Percentiles rank a stretch among this genome's conserved stretches.
Conservation (phyloP, 37 sponge, comb jelly and placozoan species). For the Cliona cf. orientalis region DNA sequence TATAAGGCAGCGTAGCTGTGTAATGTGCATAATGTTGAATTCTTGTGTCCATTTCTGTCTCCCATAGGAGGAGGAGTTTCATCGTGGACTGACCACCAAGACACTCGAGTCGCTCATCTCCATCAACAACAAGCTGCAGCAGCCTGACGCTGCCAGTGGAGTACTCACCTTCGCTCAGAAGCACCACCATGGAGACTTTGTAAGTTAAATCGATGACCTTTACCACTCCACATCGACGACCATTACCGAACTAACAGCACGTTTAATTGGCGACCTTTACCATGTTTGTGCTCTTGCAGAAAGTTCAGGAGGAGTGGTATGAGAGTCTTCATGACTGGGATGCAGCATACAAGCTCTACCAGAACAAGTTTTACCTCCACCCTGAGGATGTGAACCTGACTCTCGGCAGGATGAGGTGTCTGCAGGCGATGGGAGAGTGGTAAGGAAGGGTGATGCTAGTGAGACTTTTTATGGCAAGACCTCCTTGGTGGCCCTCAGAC, state of each 20-base stretch:
- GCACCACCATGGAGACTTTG: constrained; percentile 70
- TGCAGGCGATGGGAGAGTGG: constrained; percentile 95
- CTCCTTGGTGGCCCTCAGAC: too few species aligned
- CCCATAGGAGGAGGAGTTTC: constrained; percentile 89
- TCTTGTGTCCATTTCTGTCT: too few species aligned
- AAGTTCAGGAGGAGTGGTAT: constrained; percentile 93
- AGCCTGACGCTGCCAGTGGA: constrained; percentile 93
- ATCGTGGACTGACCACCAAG: constrained; percentile 76
- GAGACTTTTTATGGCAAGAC: too few species aligned
- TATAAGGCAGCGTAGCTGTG: not conserved
- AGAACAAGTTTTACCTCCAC: constrained; percentile 69
- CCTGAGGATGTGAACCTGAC: constrained; percentile 78
- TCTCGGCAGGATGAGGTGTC: constrained; percentile 92
- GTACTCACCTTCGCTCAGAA: constrained; percentile 91
- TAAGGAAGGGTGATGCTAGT: not conserved
- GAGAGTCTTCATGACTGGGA: constrained; percentile 97
- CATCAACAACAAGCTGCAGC: constrained; percentile 98
- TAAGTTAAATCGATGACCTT: constrained; percentile 23
- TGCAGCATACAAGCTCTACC: constrained; percentile 80
- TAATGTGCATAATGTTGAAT: too few species aligned
- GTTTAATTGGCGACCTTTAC: too few species aligned
- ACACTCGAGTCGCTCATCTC: constrained; percentile 85
- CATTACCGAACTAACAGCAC: not conserved
- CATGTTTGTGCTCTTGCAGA: constrained; percentile 26
- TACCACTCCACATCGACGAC: too few species aligned